Conservation (phyloP, 2,888 invertebrate genomes). For the Lasiommata megera region DNA sequence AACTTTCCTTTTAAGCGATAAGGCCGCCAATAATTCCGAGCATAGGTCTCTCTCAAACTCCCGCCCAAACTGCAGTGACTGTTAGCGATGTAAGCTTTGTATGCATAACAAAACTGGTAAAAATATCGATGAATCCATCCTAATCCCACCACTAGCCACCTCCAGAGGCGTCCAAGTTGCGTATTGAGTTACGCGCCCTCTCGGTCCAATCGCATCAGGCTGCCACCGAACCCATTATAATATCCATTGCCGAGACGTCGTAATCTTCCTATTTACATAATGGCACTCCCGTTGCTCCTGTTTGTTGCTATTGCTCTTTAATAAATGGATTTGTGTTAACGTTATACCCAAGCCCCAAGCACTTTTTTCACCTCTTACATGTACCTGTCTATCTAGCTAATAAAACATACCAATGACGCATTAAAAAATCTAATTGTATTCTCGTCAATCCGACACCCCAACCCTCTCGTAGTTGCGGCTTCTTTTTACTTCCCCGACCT, state of each 20-base stretch:
- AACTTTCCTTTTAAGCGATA: no score
- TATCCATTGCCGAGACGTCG: slow-evolving; percentile 57
- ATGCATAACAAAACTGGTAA: background rate
- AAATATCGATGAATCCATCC: slow-evolving; percentile 5
- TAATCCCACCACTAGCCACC: slow-evolving; percentile 39
- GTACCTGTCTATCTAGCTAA: no score
- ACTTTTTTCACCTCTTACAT: background rate
- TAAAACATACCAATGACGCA: no score
- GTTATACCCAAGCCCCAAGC: background rate
- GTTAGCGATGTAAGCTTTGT: no score
- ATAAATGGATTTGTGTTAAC: slow-evolving; percentile 26
- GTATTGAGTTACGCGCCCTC: slow-evolving; percentile 73
- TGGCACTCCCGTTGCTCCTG: slow-evolving; percentile 40
- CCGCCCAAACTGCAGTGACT: no score
- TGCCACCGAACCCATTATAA: slow-evolving; percentile 56
- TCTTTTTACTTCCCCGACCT: no score
- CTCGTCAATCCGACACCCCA: no score
- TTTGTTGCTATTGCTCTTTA: slow-evolving; percentile 23
- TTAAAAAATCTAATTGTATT: no score
- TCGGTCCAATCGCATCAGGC: slow-evolving; percentile 65
- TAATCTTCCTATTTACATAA: slow-evolving; percentile 73
- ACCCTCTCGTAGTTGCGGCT: no score
- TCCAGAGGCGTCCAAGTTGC: slow-evolving; percentile 68
- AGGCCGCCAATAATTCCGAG: no score
- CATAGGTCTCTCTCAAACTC: no score